Evolutionary conservation across 1,140 invertebrate genomes (phyloP).

Genomic region (Neotoxoptera formosana): DNA sequence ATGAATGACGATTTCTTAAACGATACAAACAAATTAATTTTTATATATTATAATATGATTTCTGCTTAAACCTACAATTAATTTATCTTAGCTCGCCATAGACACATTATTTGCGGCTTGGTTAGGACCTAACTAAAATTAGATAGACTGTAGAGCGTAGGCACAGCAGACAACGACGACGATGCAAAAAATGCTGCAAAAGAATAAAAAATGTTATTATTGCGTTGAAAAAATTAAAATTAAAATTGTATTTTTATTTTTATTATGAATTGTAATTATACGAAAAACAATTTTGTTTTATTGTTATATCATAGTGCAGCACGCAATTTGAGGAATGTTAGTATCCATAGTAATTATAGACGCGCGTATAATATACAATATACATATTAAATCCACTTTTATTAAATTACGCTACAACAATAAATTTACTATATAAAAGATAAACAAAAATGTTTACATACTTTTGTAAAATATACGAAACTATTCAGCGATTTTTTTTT

Average conservation of each 20-base stretch:
- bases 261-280: not conserved
- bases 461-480: not conserved
- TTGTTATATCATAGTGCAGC: not conserved
- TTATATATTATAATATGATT: not conserved
- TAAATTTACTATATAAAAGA: not conserved
- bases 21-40: not conserved
- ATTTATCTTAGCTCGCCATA: not conserved
- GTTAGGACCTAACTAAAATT: not conserved
- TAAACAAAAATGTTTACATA: not conserved
- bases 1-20: not conserved
- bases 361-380: not conserved
- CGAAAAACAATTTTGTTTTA: not conserved
- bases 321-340: not conserved
- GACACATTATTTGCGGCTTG: not conserved
- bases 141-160: too few species aligned
- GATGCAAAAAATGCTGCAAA: not conserved
- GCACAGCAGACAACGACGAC: not conserved
- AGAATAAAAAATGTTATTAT: not conserved
- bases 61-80: not conserved
- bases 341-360: not conserved
- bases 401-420: not conserved
- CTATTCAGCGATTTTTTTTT: not conserved
- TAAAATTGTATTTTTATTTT: not conserved
- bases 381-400: not conserved
- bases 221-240: not conserved